Base-by-base conservation (phyloP, 2,113 vertebrate species). In the Chaetodon trifascialis region DNA sequence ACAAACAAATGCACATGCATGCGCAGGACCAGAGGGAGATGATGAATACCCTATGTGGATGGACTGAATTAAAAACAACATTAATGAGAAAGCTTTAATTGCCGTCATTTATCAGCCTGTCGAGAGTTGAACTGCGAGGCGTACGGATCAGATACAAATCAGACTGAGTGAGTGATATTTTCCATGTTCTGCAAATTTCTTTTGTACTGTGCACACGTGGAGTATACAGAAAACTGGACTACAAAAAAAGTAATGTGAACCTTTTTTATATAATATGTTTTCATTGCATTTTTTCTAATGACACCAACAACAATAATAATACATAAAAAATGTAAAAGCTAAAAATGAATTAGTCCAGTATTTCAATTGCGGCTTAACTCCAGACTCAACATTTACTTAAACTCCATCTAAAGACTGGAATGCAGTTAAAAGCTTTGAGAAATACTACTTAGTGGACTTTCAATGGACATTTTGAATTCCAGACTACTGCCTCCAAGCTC, bases 51-150 rank as follows among this genome's bases (percentile, higher is more conserved):
- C 72, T 21, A 0, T 51, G 72, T 73, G 77, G 84, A 89, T 62
- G 85, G 68, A 68, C 59, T 44, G 77, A 75, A 89, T 86, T 81
- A 76, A 84, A 90, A 92, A 89, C 75, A 90, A 82, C 80, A 82
- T 89, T 80, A 86, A 87, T 79, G 87, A 82, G 85, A 86, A 86
- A 72, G 56, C 25, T 86, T 3, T 87, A 89, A 89, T 92, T 80
- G 75, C 87, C 38, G 56, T 75, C 83, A 90, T 92, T 75, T 47
- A 63, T 92, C 88, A 92, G 78, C 62, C 73, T 86, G 78, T 87
- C 86, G 62, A 46, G 25, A 40, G 62, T 10, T 87, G 79, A 87
- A 87, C 86, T 82, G 63, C 0, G 11, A 78, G 73, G 21, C 70
- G 51, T 5, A 16, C 75, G 79, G 68, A 74, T 84, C 77, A 73